Evolutionary conservation across 2,113 vertebrate genomes (phyloP), one percentile per base, ranked within the genome.

Genomic region (Hippocampus guttulatus): DNA sequence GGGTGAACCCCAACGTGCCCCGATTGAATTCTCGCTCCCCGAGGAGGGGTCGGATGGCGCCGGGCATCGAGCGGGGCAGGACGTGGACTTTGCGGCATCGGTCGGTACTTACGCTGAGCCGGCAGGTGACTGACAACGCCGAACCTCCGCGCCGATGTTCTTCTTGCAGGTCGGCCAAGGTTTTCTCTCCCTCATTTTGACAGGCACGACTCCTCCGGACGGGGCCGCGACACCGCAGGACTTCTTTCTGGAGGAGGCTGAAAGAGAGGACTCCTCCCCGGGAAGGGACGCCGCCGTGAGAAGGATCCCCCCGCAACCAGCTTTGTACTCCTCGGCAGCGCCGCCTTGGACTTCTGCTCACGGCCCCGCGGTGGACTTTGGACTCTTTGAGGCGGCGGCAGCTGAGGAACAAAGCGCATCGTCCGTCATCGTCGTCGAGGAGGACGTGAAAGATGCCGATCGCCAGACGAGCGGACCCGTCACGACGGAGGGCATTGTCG

Each of bases 331-430:
- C 40, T n/a, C 78, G 47, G 69, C 64, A 1, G 43, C 66, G 21
- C 83, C 77, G 52, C 68, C 76, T 20, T 64, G 63, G 20, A 45
- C 4, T 43, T 64, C 63, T 12, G n/a, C 38, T 47, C 64, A 27
- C 8, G 2, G 23, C 18, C 64, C 62, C 1, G 76, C 82, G 5
- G 5, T 67, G 57, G 85, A 90, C 75, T 54, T 64, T 11, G 82
- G 86, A 62, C 87, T 87, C 16, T 84, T 84, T 58, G 79, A 90
- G 70, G 67, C 70, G n/a, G 85, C 64, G 25, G 78, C 77, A 70
- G 6, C 47, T 1, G 57, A 79, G 14, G 1, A 77, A 76, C 47
- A 58, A 25, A 33, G 60, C 1, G 70, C 71, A 41, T 20, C 78
- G 1, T n/a, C 70, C 0, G 51, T 84, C 1, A 51, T 75, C 43